phyloP scores from a whole-genome alignment of 1,140 invertebrate genomes.

The Orius insidiosus region DNA sequence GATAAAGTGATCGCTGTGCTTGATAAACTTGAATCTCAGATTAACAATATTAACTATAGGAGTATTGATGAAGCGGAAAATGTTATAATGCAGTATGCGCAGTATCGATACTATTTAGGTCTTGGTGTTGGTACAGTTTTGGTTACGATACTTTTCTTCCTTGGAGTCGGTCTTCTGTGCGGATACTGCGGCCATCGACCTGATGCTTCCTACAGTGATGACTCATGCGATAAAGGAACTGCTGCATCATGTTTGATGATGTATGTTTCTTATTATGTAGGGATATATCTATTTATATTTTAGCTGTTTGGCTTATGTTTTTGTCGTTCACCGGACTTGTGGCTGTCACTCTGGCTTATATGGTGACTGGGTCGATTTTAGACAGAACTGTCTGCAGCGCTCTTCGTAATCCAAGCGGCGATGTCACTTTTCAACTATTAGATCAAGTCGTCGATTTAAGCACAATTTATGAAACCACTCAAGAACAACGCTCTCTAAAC shows the following conservation, averaged over 20 bases:
- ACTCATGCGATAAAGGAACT: conserved; percentile 63
- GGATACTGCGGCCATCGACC: conserved; percentile 75
- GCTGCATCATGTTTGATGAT: conserved; percentile 62
- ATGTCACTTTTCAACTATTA: conserved; percentile 37
- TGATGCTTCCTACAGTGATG: conserved; percentile 52
- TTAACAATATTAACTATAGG: conserved; percentile 24
- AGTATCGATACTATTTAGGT: conserved; percentile 41
- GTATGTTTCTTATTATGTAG: conserved; percentile 34
- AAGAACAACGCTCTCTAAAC: conserved; percentile 27
- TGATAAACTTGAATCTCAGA: conserved; percentile 25
- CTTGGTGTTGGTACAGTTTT: conserved; percentile 35
- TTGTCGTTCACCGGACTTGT: conserved; percentile 51
- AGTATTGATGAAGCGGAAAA: conserved; percentile 29
- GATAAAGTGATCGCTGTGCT: conserved; percentile 28
- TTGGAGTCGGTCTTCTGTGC: conserved; percentile 60
- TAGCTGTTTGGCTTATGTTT: conserved; percentile 69
- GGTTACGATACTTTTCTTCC: conserved; percentile 38
- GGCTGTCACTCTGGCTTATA: conserved; percentile 48
- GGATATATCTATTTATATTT: conserved; percentile 11
- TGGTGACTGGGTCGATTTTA: conserved; percentile 47
- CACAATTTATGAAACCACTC: conserved; percentile 20
- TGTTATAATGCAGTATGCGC: conserved; percentile 39
- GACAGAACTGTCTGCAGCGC: conserved; percentile 61
- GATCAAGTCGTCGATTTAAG: conserved; percentile 40
- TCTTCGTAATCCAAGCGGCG: conserved; percentile 46